phyloP scores from a whole-genome alignment of 2,113 vertebrate genomes.

The Beaufortia kweichowensis region DNA sequence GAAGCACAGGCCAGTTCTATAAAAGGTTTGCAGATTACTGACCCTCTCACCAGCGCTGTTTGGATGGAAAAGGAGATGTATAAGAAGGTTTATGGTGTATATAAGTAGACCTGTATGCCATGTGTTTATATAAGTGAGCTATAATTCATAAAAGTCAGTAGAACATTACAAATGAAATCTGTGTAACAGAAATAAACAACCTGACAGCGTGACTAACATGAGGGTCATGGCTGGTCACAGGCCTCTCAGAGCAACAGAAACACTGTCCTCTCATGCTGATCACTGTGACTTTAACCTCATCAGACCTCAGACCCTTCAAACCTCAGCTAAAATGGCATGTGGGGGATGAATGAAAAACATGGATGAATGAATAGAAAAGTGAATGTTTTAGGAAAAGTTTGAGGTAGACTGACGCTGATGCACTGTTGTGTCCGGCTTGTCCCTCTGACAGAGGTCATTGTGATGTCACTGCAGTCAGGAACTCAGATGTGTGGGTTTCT shows the following conservation, averaged over 20 bases:
- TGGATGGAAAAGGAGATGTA: too few species aligned
- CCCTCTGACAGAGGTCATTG: background rate
- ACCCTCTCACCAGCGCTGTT: too few species aligned
- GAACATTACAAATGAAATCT: background rate
- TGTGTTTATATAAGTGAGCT: too few species aligned
- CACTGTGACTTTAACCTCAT: constrained; percentile 18
- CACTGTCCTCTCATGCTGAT: background rate
- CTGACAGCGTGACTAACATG: background rate
- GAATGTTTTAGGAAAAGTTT: constrained; percentile 21
- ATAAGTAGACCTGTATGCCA: background rate
- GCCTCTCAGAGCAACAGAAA: background rate
- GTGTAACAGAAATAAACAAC: background rate
- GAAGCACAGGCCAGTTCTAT: too few species aligned
- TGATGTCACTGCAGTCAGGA: background rate
- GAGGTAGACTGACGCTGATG: background rate
- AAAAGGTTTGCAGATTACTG: too few species aligned
- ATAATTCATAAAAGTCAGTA: background rate
- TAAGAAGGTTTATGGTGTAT: too few species aligned
- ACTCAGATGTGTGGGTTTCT: constrained; percentile 11
- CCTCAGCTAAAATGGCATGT: constrained; percentile 28
- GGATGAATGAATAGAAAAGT: constrained; percentile 2
- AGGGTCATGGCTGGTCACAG: background rate
- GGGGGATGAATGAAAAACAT: background rate
- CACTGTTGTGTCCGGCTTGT: background rate
- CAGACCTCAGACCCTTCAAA: constrained; percentile 20